phyloP scores from a whole-genome alignment of 2,113 vertebrate species.

The Melierax canorus region DNA sequence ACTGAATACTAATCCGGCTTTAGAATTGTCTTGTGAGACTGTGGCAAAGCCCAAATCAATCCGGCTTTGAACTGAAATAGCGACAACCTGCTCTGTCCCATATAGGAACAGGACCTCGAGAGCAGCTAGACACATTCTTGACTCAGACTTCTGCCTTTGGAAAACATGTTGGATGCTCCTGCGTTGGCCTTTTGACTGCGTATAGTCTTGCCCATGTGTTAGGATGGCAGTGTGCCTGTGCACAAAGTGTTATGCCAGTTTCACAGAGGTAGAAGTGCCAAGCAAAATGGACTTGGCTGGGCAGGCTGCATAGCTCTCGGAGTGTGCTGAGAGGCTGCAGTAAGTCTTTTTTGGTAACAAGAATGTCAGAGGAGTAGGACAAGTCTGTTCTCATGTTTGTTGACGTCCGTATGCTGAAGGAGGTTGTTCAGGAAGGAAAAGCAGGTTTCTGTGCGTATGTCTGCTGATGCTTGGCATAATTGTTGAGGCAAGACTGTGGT shows the following conservation, averaged over 20 bases:
- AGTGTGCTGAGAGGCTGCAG: neutral
- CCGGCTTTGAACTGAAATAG: neutral
- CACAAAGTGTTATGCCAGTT: slow-evolving; percentile 50
- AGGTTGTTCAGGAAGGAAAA: slow-evolving; percentile 1
- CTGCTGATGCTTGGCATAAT: neutral
- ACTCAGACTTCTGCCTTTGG: slow-evolving; percentile 12
- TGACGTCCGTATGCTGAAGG: neutral
- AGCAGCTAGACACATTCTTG: slow-evolving; percentile 21
- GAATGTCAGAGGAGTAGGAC: slow-evolving; percentile 8
- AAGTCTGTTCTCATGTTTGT: slow-evolving; percentile 35
- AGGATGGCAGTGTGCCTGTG: slow-evolving; percentile 46
- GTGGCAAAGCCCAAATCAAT: neutral
- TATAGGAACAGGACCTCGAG: neutral
- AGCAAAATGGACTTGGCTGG: slow-evolving; percentile 64
- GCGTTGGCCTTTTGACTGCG: neutral
- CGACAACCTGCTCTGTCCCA: neutral
- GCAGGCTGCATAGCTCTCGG: neutral
- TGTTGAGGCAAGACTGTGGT: neutral
- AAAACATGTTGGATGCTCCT: slow-evolving; percentile 1
- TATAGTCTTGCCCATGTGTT: slow-evolving; percentile 50
- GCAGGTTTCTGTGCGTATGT: neutral
- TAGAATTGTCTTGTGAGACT: neutral
- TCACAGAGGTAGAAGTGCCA: slow-evolving; percentile 53
- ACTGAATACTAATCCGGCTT: neutral
- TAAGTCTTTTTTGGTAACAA: slow-evolving; percentile 48